phyloP scores from a whole-genome alignment of 2,888 invertebrate species.

The Conistra vaccinii region DNA sequence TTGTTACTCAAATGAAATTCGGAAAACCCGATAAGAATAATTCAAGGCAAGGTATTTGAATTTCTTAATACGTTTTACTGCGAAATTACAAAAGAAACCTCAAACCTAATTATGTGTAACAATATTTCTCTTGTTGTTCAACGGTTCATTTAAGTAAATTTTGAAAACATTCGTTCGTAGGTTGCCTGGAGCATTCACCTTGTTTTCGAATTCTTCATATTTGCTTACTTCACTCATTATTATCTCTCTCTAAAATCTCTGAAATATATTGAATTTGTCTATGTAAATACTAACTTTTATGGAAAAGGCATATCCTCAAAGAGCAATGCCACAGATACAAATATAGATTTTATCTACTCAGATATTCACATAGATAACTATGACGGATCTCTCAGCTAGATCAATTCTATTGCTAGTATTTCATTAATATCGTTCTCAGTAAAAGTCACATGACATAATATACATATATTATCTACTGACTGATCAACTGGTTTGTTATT shows the following conservation, averaged over 20 bases:
- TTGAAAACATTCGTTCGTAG: background rate
- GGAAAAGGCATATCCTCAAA: background rate
- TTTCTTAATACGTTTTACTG: slow-evolving; percentile 27
- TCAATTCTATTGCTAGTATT: slow-evolving; percentile 1
- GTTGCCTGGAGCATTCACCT: slow-evolving; percentile 5
- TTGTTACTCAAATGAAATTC: slow-evolving; percentile 18
- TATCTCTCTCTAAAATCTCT: background rate
- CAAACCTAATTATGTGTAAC: slow-evolving; percentile 26
- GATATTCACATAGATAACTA: background rate
- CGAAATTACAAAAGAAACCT: slow-evolving; percentile 44
- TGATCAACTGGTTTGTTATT: slow-evolving; percentile 9
- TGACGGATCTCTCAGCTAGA: background rate
- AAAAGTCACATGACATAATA: slow-evolving; percentile 21
- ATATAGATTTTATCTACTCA: background rate
- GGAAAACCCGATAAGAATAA: slow-evolving; percentile 34
- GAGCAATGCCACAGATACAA: background rate
- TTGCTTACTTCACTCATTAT: slow-evolving; percentile 2
- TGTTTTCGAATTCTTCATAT: background rate
- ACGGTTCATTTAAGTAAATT: slow-evolving; percentile 10
- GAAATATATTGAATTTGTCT: background rate
- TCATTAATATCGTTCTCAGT: slow-evolving; percentile 22
- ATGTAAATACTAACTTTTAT: background rate
- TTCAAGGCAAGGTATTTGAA: slow-evolving; percentile 25
- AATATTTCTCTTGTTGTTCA: slow-evolving; percentile 17
- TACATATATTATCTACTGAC: no score